These are phyloP conservation scores for Tipula lateralis DNA, from an alignment of 2,888 invertebrate species.

Conservation along the genomic window DNA sequence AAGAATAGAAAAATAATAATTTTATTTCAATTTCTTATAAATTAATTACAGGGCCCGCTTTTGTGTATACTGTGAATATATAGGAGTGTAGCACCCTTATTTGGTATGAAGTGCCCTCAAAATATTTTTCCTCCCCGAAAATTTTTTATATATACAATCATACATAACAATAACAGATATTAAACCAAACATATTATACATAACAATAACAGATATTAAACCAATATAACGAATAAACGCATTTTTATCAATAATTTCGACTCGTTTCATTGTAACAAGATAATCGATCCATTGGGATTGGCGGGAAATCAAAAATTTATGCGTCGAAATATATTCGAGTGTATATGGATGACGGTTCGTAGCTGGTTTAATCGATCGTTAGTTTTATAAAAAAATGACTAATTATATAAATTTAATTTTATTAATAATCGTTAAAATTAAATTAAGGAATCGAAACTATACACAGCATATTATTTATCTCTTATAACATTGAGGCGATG, in stretches of 20 bases:
- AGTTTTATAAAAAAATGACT: not conserved
- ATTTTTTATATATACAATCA: not conserved
- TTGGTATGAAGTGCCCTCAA: not conserved
- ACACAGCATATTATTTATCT: not conserved
- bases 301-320: not conserved
- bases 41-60: not conserved
- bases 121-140: not conserved
- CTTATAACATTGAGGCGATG: not conserved
- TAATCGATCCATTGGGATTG: constrained; percentile 49
- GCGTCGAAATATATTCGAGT: not conserved
- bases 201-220: not conserved
- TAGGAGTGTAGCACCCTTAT: not conserved
- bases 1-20: not conserved
- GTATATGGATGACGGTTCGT: not conserved
- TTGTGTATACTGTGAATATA: not conserved
- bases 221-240: not conserved
- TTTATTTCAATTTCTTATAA: not conserved
- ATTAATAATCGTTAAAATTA: not conserved
- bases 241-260: not conserved
- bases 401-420: not conserved
- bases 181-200: not conserved
- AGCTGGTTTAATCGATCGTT: not conserved
- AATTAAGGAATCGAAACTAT: not conserved
- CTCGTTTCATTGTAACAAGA: constrained; percentile 42
- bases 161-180: not conserved